Evolutionary conservation across 2,797 vertebrate genomes (phyloP).

Genomic region (Pseudochirops corinnae): DNA sequence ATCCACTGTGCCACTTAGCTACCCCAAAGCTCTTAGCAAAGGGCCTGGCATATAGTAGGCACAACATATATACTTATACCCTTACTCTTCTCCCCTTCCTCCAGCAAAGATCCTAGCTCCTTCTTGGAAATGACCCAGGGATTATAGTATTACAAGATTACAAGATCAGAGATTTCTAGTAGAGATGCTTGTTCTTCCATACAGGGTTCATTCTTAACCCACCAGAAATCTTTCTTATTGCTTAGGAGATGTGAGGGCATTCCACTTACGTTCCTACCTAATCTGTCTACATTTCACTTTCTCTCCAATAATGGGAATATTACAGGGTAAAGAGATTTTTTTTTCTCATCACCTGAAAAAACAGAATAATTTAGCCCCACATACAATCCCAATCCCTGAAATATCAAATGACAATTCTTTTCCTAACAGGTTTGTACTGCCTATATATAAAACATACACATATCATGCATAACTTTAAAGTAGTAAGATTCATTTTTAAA

Average conservation of each 20-base stretch:
- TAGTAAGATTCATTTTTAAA: background rate
- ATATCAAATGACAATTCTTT: background rate
- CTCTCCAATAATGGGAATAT: background rate
- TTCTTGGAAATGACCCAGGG: background rate
- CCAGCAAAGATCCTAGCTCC: background rate
- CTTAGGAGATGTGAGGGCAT: background rate
- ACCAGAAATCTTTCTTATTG: background rate
- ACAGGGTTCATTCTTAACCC: background rate
- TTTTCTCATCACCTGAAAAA: background rate
- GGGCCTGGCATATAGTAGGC: background rate
- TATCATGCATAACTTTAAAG: background rate
- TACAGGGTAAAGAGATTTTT: background rate
- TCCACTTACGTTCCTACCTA: background rate
- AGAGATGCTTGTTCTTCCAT: background rate
- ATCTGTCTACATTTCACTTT: background rate
- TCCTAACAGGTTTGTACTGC: background rate
- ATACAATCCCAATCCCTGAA: background rate
- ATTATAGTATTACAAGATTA: background rate
- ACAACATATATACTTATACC: background rate
- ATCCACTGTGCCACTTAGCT: background rate
- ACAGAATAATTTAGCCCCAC: background rate
- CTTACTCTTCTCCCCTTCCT: background rate
- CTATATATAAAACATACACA: background rate
- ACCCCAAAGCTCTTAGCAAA: background rate
- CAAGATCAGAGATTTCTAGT: background rate